Evolutionary conservation across 1,140 invertebrate genomes (phyloP), one percentile per base, ranked within the genome.

Genomic region (Drosophila burlai): DNA sequence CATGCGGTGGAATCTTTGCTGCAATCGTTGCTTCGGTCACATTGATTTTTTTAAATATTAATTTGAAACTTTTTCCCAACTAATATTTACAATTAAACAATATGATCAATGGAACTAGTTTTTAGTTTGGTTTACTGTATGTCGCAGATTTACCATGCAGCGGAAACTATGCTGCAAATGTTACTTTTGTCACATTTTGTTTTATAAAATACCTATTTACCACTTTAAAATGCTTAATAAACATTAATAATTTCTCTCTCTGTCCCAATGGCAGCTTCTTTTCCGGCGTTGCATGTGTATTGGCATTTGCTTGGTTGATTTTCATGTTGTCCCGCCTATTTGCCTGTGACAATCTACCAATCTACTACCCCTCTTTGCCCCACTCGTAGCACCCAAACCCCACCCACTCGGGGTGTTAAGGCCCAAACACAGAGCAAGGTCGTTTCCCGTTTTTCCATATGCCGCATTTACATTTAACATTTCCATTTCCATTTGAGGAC

Each of bases 251-350:
- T 50, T 49, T 52, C 10, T 47, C 43, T 38, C 24, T 24, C 46
- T 54, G 59, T 47, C 15, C 15, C 15, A 57, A 11, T 49, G 50
- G 15, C 36, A 67, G 54, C 66, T 50, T 42, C 52, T 60, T 45
- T 54, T 54, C 59, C 63, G 40, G 68, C 64, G 66, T 82, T 83
- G 79, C 85, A 91, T 90, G 86, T 90, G 86, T 90, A 90, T 85
- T 85, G 86, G 81, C 85, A 82, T 90, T 89, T 90, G 86, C 81
- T 90, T 90, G 81, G 81, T 90, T 90, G 85, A 90, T 90, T 90
- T 90, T 90, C 85, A 85, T 90, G 75, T 83, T 85, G 68, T 85
- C 81, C 81, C 81, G 85, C 85, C 86, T 90, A 90, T 90, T 85
- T 91, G 85, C 79, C 85, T 90, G 75, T 80, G 76, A 74, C 77